These are phyloP conservation scores for Drosophila chauvacae DNA, from an alignment of 1,140 invertebrate genomes.

Conservation along the genomic window DNA sequence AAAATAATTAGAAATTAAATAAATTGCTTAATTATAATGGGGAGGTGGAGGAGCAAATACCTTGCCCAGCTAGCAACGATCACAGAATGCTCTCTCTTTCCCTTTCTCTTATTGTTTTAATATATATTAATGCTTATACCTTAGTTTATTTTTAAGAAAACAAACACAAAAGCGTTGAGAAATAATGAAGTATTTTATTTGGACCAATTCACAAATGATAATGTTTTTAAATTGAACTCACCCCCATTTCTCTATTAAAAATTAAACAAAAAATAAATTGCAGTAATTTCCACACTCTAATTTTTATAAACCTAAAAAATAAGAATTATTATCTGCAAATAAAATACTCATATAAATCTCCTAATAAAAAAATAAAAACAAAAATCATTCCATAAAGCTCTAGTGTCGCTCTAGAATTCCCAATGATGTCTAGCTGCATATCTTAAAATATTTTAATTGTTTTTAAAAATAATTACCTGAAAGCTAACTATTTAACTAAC, in stretches of 20 bases:
- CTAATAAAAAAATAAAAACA: too few relatives aligned
- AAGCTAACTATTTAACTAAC: too few relatives aligned
- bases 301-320: too few relatives aligned
- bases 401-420: too few relatives aligned
- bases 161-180: background rate
- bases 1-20: conserved; percentile 70
- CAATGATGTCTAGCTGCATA: too few relatives aligned
- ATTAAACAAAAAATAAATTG: background rate
- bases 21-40: conserved; percentile 67
- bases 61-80: conserved; percentile 6
- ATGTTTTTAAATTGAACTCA: background rate
- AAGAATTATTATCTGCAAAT: too few relatives aligned
- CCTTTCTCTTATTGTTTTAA: background rate
- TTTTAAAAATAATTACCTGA: too few relatives aligned
- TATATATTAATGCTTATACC: background rate
- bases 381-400: too few relatives aligned
- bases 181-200: background rate
- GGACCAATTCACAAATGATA: background rate
- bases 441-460: too few relatives aligned
- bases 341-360: too few relatives aligned
- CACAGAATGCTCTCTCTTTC: conserved; percentile 14
- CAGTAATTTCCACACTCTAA: too few relatives aligned
- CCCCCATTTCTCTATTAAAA: background rate
- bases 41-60: background rate
- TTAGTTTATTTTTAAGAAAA: too few relatives aligned